phyloP scores from a whole-genome alignment of 2,797 vertebrate genomes.

The Sebastiscus albofasciatus region DNA sequence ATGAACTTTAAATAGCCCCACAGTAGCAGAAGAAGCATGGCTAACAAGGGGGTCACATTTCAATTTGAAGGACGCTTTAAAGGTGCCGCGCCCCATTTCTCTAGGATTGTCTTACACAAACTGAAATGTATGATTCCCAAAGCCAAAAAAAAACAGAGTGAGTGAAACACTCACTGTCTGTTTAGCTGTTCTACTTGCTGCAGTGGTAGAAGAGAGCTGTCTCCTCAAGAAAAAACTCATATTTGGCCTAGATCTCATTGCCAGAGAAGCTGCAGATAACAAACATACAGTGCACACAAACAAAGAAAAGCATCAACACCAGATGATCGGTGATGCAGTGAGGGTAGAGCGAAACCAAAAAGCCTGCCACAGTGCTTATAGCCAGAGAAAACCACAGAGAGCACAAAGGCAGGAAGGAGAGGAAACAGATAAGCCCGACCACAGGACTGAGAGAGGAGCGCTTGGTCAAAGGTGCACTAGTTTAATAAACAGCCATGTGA shows the following conservation, averaged over 20 bases:
- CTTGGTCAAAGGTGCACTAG: constrained; percentile 9
- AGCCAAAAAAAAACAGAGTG: not conserved
- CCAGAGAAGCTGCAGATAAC: constrained; percentile 3
- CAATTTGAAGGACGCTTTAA: constrained; percentile 25
- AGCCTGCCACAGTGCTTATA: not conserved
- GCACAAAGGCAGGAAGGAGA: constrained; percentile 32
- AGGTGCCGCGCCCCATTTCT: constrained; percentile 1
- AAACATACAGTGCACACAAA: constrained; percentile 6
- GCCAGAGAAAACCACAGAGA: not conserved
- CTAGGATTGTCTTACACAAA: not conserved
- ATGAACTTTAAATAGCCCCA: constrained; percentile 43
- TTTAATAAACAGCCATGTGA: not conserved
- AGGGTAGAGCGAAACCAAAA: not conserved
- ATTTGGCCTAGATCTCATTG: constrained; percentile 19
- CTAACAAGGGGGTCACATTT: constrained; percentile 27
- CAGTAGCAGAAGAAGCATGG: not conserved
- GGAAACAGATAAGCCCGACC: not conserved
- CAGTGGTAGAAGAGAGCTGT: not conserved
- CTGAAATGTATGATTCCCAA: not conserved
- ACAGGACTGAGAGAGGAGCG: not conserved
- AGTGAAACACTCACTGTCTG: not conserved
- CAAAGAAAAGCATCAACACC: not conserved
- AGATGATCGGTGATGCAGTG: not conserved
- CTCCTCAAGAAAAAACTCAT: not conserved
- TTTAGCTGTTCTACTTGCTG: not conserved